These are phyloP conservation scores for Merops nubicus DNA, from an alignment of 2,113 vertebrate genomes.

Conservation along the genomic window DNA sequence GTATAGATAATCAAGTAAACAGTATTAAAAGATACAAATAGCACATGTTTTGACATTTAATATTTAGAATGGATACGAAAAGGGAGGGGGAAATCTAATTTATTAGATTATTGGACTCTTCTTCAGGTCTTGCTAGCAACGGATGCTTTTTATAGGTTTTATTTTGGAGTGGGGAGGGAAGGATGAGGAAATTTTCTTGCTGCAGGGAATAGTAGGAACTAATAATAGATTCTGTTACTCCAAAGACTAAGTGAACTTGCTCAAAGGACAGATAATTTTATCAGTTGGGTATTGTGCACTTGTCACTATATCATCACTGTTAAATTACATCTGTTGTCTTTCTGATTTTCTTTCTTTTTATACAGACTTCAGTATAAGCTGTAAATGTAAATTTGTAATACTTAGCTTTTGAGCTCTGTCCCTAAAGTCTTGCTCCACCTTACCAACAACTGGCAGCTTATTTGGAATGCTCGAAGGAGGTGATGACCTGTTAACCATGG, in stretches of 20 bases:
- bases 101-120: background rate
- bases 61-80: constrained; percentile 3
- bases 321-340: background rate
- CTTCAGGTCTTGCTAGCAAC: background rate
- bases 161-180: background rate
- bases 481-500: background rate
- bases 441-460: background rate
- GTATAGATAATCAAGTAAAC: background rate
- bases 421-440: background rate
- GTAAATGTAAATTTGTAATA: background rate
- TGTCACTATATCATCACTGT: background rate
- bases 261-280: background rate
- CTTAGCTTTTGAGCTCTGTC: background rate
- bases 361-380: background rate
- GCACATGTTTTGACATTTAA: background rate
- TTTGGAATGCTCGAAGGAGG: background rate
- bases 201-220: background rate
- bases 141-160: background rate
- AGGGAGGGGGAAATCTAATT: background rate
- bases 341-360: background rate
- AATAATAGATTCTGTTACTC: background rate
- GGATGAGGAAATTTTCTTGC: background rate
- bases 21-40: background rate
- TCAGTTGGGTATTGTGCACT: background rate
- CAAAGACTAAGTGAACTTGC: background rate